phyloP scores from a whole-genome alignment of 2,113 vertebrate genomes.

The Eurystomus gularis region DNA sequence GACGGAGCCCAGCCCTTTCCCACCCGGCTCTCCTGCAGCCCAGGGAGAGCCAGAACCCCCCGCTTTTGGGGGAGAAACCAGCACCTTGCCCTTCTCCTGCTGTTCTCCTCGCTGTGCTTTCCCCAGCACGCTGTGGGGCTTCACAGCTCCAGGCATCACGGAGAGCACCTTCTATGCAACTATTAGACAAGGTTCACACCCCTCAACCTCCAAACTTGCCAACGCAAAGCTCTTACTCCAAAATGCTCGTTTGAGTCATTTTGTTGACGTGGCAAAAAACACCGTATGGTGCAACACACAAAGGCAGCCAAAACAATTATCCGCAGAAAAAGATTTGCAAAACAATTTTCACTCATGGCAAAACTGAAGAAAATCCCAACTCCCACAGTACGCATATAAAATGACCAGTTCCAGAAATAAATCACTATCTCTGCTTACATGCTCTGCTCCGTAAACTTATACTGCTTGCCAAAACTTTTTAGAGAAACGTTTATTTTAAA shows the following conservation, averaged over 20 bases:
- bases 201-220: rapidly evolving
- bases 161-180: rapidly evolving
- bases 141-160: background rate
- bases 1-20: background rate
- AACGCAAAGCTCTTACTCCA: background rate
- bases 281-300: background rate
- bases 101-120: rapidly evolving
- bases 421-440: background rate
- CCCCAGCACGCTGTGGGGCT: rapidly evolving
- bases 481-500: background rate
- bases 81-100: background rate
- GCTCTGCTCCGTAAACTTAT: background rate
- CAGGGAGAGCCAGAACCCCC: background rate
- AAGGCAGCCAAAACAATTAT: background rate
- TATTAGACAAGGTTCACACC: rapidly evolving
- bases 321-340: background rate
- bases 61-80: rapidly evolving
- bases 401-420: background rate
- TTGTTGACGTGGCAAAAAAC: background rate
- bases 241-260: background rate
- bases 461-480: background rate
- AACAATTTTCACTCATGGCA: background rate
- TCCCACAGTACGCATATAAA: background rate
- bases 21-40: background rate
- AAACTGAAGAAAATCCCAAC: slow-evolving; percentile 1